Base-by-base conservation (phyloP, 2,888 invertebrate species). In the Cephus nigrinus region DNA sequence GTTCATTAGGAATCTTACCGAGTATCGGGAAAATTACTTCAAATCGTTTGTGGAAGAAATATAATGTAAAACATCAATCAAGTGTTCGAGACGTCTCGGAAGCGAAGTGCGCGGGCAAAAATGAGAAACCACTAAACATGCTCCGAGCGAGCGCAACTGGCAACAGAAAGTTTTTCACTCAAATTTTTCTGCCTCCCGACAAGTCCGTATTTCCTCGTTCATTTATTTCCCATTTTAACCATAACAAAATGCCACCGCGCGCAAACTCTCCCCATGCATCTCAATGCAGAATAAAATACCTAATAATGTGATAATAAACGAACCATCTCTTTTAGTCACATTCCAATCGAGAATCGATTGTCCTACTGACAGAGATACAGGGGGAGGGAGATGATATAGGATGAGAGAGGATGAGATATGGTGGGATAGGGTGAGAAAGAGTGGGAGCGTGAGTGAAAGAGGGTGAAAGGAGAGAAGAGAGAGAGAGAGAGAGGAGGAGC, bases 11-110 rank as follows among this genome's bases (percentile, higher is more conserved):
- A 23, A 1, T 55, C 23, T 55, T 55, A 4, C 9, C 9, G 23
- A 36, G 40, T 23, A 79, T 78, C 76, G 75, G 55, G 78, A 78
- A 81, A 82, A 84, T 84, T 82, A 85, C 82, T 82, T 76, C 71
- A 33, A 81, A 84, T 84, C 81, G 83, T 82, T 83, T 81, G 75
- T 68, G 32, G 30, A 73, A 78, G 74, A 74, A 30, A 55, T 34
- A 11, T 34, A 72, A 75, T 9, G 32, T 36, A 68, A 79, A 81
- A 15, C 33, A 79, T 75, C 40, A 40, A 73, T 72, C 74, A 76
- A 75, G 73, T 75, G n/a, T 68, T 35, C 78, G 73, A 78, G 80
- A 81, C 80, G 80, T 80, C 77, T 79, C 69, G 75, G 75, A 55
- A 40, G 79, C 78, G 77, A 81, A 81, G 81, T 81, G 80, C 82